Base-by-base conservation (phyloP, 1,140 invertebrate genomes). In the Stegodyphus mimosarum region DNA sequence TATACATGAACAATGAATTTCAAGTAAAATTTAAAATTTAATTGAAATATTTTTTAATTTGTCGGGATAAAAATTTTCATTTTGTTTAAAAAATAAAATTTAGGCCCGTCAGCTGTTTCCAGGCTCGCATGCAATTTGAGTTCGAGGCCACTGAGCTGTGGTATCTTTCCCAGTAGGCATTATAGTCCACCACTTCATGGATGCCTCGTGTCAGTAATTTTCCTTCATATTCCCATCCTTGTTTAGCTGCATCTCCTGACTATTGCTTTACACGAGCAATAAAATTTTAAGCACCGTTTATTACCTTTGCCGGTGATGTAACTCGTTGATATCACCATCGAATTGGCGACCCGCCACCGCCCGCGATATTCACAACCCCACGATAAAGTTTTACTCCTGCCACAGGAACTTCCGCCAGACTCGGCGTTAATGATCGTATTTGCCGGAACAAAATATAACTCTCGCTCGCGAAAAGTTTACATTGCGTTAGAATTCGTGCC, bases 221-320 rank as follows among this genome's bases (percentile, higher is more conserved):
- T 33, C 33, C 33, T 33, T 33, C 33, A 33, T 33, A 33, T 33
- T 33, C 55, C 55, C 55, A 60, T 33, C 55, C 55, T 60, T 60
- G 55, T 60, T 60, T 11, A 15, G 55, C 9, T 15, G 55, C 55
- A 9, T 15, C 9, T 60, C 15, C 55, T 15, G 55, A 60, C 55
- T 60, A 74, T 60, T 60, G 60, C 80, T 53, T 74, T 55, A 17
- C 60, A 64, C 49, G 71, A 74, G 80, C 80, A 83, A 83, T 83
- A 83, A 83, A 83, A 83, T 74, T 83, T 83, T 83, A 83, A 83
- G 80, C 80, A 83, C 80, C 80, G 80, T 83, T 83, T 83, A 83
- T 83, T 83, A 83, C 80, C 80, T 66, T 60, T 49, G 69, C 55
- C 49, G 6, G 77, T 53, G 80, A 83, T 83, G 66, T 83, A 83